These are phyloP conservation scores for Puma concolor DNA, from an alignment of 2,113 vertebrate species.

Conservation along the genomic window DNA sequence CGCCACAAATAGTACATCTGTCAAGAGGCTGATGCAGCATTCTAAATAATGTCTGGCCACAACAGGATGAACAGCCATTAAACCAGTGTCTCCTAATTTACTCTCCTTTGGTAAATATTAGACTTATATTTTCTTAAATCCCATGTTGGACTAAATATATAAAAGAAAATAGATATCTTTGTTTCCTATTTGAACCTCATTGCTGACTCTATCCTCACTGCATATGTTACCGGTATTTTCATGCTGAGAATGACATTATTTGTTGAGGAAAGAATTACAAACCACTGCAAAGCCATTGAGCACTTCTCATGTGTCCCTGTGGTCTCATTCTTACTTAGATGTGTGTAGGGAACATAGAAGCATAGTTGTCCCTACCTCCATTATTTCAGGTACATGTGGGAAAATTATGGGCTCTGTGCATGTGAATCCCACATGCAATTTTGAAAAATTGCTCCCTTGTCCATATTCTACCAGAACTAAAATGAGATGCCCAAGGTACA, in stretches of 20 bases:
- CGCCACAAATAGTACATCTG: not conserved
- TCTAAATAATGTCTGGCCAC: not conserved
- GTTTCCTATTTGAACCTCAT: not conserved
- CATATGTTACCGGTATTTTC: not conserved
- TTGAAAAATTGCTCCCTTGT: constrained; percentile 71
- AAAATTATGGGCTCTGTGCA: constrained; percentile 71
- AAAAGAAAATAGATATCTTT: not conserved
- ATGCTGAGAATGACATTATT: constrained; percentile 36
- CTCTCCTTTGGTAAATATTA: not conserved
- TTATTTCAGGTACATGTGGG: constrained; percentile 51
- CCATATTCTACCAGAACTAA: constrained; percentile 56
- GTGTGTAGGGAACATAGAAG: not conserved
- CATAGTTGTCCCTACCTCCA: not conserved
- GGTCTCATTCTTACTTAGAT: constrained; percentile 54
- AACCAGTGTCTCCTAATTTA: not conserved
- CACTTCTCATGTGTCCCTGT: constrained; percentile 28
- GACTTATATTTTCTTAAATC: not conserved
- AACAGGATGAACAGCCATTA: not conserved
- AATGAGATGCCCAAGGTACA: constrained; percentile 50
- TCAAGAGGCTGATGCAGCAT: not conserved
- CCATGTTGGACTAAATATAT: not conserved
- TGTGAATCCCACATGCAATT: constrained; percentile 66
- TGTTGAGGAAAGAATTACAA: constrained; percentile 49
- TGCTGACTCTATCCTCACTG: not conserved
- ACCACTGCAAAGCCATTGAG: not conserved